Evolutionary conservation across 2,113 vertebrate genomes (phyloP).

Genomic region (Hemichromis elongatus): DNA sequence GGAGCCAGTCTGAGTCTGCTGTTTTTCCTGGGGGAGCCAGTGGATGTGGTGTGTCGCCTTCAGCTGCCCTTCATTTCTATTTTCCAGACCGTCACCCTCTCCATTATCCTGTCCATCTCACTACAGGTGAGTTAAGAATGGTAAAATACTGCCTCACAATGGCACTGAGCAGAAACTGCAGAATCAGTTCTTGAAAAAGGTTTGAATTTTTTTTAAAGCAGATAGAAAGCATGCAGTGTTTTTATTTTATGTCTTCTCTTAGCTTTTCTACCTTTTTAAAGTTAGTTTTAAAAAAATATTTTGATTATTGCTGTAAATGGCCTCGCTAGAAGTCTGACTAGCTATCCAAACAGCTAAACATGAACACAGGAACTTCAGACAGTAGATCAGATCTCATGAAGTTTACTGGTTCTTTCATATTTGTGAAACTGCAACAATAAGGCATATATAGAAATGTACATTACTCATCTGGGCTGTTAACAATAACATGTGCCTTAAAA

Average conservation of each 20-base stretch:
- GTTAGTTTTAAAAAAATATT: background rate
- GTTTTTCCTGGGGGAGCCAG: slow-evolving; percentile 64
- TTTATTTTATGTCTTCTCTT: background rate
- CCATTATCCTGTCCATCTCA: slow-evolving; percentile 73
- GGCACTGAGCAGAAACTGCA: background rate
- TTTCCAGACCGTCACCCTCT: slow-evolving; percentile 75
- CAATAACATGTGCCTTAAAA: too few species aligned
- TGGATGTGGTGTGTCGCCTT: slow-evolving; percentile 52
- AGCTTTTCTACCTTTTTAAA: background rate
- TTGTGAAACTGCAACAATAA: too few species aligned
- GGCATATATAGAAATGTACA: too few species aligned
- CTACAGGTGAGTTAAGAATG: slow-evolving; percentile 54
- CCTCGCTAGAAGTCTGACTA: too few species aligned
- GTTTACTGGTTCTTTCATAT: too few species aligned
- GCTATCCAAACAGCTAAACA: too few species aligned
- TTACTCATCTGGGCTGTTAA: too few species aligned
- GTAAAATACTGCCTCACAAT: background rate
- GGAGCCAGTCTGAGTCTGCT: background rate
- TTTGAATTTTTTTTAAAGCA: background rate
- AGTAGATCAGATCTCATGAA: too few species aligned
- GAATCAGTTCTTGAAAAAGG: background rate
- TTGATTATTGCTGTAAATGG: background rate
- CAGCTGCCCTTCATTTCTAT: slow-evolving; percentile 70
- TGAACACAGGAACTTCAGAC: too few species aligned
- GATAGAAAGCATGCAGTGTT: background rate